These are phyloP conservation scores for Adrianichthys oophorus DNA, from an alignment of 2,797 vertebrate species.

Conservation along the genomic window DNA sequence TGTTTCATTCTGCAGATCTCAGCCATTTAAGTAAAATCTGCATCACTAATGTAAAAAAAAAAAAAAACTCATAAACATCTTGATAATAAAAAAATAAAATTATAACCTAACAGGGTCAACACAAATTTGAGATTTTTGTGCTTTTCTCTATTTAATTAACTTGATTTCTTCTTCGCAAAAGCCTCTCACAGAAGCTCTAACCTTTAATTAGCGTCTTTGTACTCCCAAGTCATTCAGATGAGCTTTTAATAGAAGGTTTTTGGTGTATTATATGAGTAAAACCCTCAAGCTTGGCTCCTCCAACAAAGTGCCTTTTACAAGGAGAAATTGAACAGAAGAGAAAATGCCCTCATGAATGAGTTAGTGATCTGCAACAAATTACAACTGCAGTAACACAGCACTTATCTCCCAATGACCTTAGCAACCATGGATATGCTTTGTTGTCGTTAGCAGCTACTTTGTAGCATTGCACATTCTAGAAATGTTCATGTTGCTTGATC, in stretches of 20 bases:
- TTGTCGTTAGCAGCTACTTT: slow-evolving; percentile 48
- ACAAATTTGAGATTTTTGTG: slow-evolving; percentile 10
- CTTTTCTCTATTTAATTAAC: slow-evolving; percentile 34
- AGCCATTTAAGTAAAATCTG: neutral
- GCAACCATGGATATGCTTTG: slow-evolving; percentile 30
- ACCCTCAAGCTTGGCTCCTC: slow-evolving; percentile 38
- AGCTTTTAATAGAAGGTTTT: slow-evolving; percentile 57
- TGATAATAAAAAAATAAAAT: neutral
- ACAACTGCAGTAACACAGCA: slow-evolving; percentile 58
- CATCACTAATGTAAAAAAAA: slow-evolving; percentile 11
- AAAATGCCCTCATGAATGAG: slow-evolving; percentile 68
- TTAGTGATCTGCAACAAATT: slow-evolving; percentile 71
- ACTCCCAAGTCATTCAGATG: slow-evolving; percentile 44
- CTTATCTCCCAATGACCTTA: slow-evolving; percentile 44
- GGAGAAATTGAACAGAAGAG: slow-evolving; percentile 55
- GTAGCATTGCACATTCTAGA: neutral
- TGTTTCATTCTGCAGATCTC: neutral
- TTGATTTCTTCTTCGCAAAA: slow-evolving; percentile 18
- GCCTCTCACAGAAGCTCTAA: slow-evolving; percentile 35
- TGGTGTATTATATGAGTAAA: slow-evolving; percentile 52
- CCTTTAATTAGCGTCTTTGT: slow-evolving; percentile 43
- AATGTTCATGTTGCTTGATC: too few species aligned
- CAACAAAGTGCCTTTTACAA: slow-evolving; percentile 57
- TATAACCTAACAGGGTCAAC: slow-evolving; percentile 6
- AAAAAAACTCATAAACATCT: slow-evolving; percentile 22